Base-by-base conservation (phyloP, 2,113 vertebrate species). In the Struthidea cinerea region DNA sequence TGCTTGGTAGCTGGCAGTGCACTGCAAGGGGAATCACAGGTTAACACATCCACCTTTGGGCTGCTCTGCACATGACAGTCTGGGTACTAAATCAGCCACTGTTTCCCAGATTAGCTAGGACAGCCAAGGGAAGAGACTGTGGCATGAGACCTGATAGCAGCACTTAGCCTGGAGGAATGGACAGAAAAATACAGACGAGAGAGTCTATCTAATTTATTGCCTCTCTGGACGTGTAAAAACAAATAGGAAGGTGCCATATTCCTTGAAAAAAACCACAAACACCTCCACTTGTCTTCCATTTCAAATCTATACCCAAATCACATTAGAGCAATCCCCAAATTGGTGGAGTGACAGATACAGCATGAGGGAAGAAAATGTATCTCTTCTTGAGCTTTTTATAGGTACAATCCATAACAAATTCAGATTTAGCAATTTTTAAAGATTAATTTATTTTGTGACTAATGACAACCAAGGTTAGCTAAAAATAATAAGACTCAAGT, bases 261-360 rank as follows among this genome's bases (percentile, higher is more conserved):
- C 78, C 65, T 81, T 90, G 41, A 60, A 69, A 78, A 75, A 90
- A 81, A 7, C 0, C 2, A 56, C 42, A 28, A 70, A 49, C 22
- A 22, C 15, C 44, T 87, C 52, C 41, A 68, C 28, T 82, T 84
- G 12, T 85, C 89, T 93, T 68, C 13, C 17, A 47, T 89, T 91
- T 93, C 89, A 96, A 85, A 96, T 93, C 91, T 91, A 89, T 96
- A 95, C 18, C n/a, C 41, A 46, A 87, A 87, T 21, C 69, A 70
- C 81, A 93, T 91, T 83, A 94, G 21, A 87, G 41, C 57, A 61
- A 79, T 65, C 74, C 91, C n/a, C 26, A 56, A 61, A 94, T 33
- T 44, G 47, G 47, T 82, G 52, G 76, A 87, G 60, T 75, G 79
- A 76, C 52, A 87, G 77, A 76, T 81, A 46, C 4, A 89, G 70